Conservation (phyloP, 2,888 invertebrate species). For the Trichopoda pennipes region DNA sequence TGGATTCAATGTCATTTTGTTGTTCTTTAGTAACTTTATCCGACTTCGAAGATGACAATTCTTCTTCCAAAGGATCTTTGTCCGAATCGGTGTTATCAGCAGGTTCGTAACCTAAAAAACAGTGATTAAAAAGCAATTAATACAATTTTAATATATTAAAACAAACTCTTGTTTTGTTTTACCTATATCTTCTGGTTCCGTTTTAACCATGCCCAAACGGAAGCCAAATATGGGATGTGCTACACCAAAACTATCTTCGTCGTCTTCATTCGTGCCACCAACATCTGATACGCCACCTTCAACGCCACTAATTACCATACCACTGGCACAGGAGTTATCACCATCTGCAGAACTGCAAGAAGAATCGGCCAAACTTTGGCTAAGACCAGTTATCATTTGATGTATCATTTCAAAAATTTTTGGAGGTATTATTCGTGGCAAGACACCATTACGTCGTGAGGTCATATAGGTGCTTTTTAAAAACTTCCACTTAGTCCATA, state of each 20-base stretch:
- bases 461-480: slow-evolving; percentile 80
- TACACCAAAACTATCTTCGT: slow-evolving; percentile 71
- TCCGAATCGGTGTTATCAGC: slow-evolving; percentile 66
- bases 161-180: slow-evolving; percentile 26
- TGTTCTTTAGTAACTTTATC: slow-evolving; percentile 22
- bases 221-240: slow-evolving; percentile 80
- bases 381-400: slow-evolving; percentile 72
- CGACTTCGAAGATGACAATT: background rate
- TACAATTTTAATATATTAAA: background rate
- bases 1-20: background rate
- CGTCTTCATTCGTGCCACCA: slow-evolving; percentile 37
- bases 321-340: slow-evolving; percentile 65
- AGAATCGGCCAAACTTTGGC: slow-evolving; percentile 71
- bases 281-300: slow-evolving; percentile 61
- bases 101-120: slow-evolving; percentile 74
- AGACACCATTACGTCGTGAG: slow-evolving; percentile 76
- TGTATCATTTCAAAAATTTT: slow-evolving; percentile 76
- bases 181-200: slow-evolving; percentile 79
- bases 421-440: slow-evolving; percentile 78
- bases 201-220: slow-evolving; percentile 77
- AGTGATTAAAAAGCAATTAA: background rate
- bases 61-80: slow-evolving; percentile 69
- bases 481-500: slow-evolving; percentile 81
- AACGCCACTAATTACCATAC: slow-evolving; percentile 61
- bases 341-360: slow-evolving; percentile 74